Evolutionary conservation across 2,113 vertebrate species (phyloP), one percentile per base, ranked within the genome.

Genomic region (Telmatochromis bifrenatus): DNA sequence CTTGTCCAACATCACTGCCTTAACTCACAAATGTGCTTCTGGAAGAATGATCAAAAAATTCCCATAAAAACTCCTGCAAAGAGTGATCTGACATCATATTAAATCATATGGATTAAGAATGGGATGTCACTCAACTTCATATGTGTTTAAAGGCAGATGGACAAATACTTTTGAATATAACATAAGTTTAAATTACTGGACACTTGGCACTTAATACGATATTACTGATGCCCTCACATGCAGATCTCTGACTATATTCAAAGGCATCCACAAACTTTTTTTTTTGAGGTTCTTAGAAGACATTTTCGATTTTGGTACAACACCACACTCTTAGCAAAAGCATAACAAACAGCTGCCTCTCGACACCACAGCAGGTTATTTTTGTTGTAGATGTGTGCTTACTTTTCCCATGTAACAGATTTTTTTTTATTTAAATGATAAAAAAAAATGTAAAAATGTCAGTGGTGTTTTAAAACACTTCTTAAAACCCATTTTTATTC

Each of bases 311-410:
- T 45, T 17, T 75, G 68, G 0, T 26, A 45, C 39, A 73, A 26
- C 37, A 70, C 37, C 65, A 70, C 37, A 6, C 37, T 21, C 4
- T n/a, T 65, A 0, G 60, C 62, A 68, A 21, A 68, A 68, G 35
- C 12, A 14, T 39, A 17, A 2, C 0, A 45, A 73, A 45, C 0
- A 47, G 5, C 68, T 0, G 37, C 1, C 37, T 42, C 21, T 45
- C 2, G 0, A 70, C n/a, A 70, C 35, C 21, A 26, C 7, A 73
- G 4, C 14, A 47, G 37, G 39, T 73, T 73, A 9, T 2, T 26
- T 17, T 45, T 17, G 9, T 75, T 47, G 42, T 28, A 4, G 14
- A 75, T 47, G 42, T 47, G 23, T 75, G 23, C 70, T 28, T 47
- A 19, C 23, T 1, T 0, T 47, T 47, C 23, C 14, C 1, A 75